Evolutionary conservation across 2,888 invertebrate species (phyloP), one percentile per base, ranked within the genome.

Genomic region (Cantharis rustica): DNA sequence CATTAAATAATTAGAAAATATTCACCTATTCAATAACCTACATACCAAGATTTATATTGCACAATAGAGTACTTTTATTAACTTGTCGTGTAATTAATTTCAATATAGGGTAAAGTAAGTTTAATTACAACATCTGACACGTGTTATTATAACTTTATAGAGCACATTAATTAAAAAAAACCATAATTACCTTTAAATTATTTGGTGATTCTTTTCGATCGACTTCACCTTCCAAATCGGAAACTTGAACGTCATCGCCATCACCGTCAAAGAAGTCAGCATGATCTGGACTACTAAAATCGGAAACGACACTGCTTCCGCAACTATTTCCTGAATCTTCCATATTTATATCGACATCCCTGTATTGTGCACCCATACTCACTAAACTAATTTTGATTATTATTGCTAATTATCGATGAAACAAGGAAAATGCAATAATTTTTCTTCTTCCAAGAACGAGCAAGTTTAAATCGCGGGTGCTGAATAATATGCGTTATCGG

Each of bases 201-300:
- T 85, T 86, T 79, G 84, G 79, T 70, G 79, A 70, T 31, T 75
- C 79, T 31, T 82, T 90, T 15, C 90, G 90, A 83, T 91, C 91
- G 84, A 90, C 90, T 76, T 91, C 91, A 62, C 89, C 83, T 76
- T 88, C 91, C 61, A 91, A 88, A 83, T 91, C 91, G 82, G 91
- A 91, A 10, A 91, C 90, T 86, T 91, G 90, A 74, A 91, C 90
- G 76, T 87, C 87, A 73, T 91, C 91, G 75, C 87, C 87, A 72
- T 91, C 91, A 75, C 90, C 91, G 83, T 91, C 91, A 68, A 91
- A 91, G 81, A 90, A 89, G 82, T 91, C 91, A 68, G 84, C 84
- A 76, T 85, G 85, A 79, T 87, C 86, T 61, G 86, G 85, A 63
- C 86, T 86, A 81, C 87, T 87, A 79, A 84, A 85, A 81, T 88